A percentile compares a stretch with the other conserved stretches of the same genome.
These are phyloP conservation scores for Lithophane socia DNA, from an alignment of 2,888 invertebrate species.

Conservation along the genomic window DNA sequence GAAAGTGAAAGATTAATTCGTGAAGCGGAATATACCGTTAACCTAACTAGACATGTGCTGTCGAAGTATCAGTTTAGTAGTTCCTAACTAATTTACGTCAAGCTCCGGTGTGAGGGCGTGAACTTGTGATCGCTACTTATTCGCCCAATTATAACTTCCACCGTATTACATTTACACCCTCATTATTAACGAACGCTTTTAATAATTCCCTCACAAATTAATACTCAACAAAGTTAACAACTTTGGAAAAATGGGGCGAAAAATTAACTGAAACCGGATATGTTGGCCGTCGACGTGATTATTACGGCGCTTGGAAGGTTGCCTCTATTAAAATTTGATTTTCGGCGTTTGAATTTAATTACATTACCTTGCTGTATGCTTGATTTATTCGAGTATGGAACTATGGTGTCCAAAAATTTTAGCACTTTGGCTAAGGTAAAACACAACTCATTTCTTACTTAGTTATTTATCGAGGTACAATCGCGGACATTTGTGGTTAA, in stretches of 20 bases:
- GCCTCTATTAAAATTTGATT: conserved; percentile 47
- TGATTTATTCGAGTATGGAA: not conserved
- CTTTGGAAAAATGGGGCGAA: conserved; percentile 39
- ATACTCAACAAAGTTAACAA: conserved; percentile 53
- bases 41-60: conserved; percentile 76
- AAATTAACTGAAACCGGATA: conserved; percentile 56
- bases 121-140: conserved; percentile 81
- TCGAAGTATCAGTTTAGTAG: conserved; percentile 83
- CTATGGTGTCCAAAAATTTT: not conserved
- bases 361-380: not conserved
- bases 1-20: conserved; percentile 51
- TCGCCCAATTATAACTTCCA: conserved; percentile 84
- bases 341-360: conserved; percentile 30
- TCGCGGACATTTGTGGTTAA: no score
- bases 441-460: not conserved
- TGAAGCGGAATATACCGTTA: conserved; percentile 62
- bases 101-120: conserved; percentile 72
- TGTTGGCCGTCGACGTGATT: conserved; percentile 42
- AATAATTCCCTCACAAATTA: conserved; percentile 63
- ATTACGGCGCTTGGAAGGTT: conserved; percentile 26
- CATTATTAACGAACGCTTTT: conserved; percentile 63
- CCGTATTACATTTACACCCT: conserved; percentile 71
- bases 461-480: no score
- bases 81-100: conserved; percentile 85
- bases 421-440: not conserved